Evolutionary conservation across 53 echinoderm and acorn worm genomes (phyloP).

Genomic region (Echinarachnius parma): DNA sequence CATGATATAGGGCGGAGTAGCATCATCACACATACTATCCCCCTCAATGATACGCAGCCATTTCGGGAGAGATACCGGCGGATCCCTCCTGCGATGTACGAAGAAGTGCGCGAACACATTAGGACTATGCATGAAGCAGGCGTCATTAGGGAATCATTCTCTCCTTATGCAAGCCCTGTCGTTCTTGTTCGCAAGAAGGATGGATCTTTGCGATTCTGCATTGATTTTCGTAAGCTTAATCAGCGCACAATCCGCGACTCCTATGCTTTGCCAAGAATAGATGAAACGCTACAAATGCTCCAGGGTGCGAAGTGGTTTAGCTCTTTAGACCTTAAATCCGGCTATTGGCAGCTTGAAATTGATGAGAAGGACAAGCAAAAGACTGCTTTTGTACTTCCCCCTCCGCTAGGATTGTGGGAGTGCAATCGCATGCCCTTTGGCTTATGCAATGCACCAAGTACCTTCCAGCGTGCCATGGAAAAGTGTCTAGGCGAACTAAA

Average conservation of each 20-base stretch:
- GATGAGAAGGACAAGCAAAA: conserved; percentile 41
- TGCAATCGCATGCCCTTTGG: conserved; percentile 56
- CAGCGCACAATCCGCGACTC: conserved; percentile 27
- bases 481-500: conserved; percentile 43
- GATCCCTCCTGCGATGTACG: conserved; percentile 43
- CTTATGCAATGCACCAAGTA: conserved; percentile 47
- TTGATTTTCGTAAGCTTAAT: conserved; percentile 49
- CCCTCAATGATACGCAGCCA: conserved; percentile 34
- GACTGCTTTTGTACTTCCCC: conserved; percentile 49
- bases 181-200: conserved; percentile 56
- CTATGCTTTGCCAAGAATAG: conserved; percentile 55
- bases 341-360: conserved; percentile 52
- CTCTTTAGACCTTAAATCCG: conserved; percentile 43
- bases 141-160: conserved; percentile 38
- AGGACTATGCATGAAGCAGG: conserved; percentile 26
- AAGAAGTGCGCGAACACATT: conserved; percentile 43
- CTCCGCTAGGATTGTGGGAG: conserved; percentile 41
- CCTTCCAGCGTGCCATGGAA: conserved; percentile 52
- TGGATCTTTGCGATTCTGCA: conserved; percentile 41
- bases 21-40: conserved; percentile 35
- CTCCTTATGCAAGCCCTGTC: conserved; percentile 52
- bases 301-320: conserved; percentile 50
- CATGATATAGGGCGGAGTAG: conserved; percentile 33
- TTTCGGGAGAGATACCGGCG: conserved; percentile 47
- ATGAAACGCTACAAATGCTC: conserved; percentile 47